A percentile compares a stretch with the other conserved stretches of the same genome.
These are phyloP conservation scores for Abrostola triplasia DNA, from an alignment of 2,888 invertebrate species.

Conservation along the genomic window DNA sequence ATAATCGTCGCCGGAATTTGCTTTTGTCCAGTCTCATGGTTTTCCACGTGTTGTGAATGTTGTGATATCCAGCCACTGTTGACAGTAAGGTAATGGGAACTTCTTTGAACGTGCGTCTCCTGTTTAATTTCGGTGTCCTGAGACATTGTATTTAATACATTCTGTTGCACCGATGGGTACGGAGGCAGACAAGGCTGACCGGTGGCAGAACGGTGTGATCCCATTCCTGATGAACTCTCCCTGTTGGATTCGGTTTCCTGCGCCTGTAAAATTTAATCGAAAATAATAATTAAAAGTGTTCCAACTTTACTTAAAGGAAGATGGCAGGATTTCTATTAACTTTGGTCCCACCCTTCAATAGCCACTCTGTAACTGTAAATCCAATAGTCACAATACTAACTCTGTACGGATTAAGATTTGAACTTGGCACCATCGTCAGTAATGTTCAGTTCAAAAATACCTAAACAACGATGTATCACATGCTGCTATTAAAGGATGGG, in stretches of 20 bases:
- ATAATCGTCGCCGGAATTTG: constrained; percentile 59
- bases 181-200: constrained; percentile 64
- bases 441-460: no score
- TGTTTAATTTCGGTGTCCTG: constrained; percentile 76
- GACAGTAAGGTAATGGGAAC: constrained; percentile 83
- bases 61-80: constrained; percentile 86
- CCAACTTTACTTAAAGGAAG: no score
- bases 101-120: constrained; percentile 78
- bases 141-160: constrained; percentile 60
- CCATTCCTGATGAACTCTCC: constrained; percentile 69
- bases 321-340: no score
- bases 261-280: constrained; percentile 68
- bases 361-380: no score
- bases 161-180: constrained; percentile 67
- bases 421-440: no score
- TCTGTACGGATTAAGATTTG: no score
- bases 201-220: constrained; percentile 64
- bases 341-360: no score
- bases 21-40: constrained; percentile 71
- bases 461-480: no score
- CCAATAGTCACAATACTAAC: no score
- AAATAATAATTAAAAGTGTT: constrained; percentile 8
- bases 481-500: no score
- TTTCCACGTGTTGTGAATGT: constrained; percentile 79
- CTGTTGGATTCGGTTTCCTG: constrained; percentile 74